Conservation (phyloP, 2,113 vertebrate genomes). For the Oriolus oriolus region DNA sequence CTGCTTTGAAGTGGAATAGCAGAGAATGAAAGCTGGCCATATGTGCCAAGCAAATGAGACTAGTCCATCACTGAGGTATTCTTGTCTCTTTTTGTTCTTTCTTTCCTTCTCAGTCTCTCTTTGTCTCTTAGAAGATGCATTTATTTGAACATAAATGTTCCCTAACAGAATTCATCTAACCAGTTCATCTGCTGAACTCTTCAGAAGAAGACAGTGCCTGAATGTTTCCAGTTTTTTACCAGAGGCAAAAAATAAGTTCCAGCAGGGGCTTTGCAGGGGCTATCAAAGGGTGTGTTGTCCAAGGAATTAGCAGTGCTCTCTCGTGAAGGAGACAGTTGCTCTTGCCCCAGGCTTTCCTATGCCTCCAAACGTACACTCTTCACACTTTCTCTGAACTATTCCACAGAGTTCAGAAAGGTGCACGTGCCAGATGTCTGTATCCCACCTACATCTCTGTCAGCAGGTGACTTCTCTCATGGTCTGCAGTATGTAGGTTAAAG, state of each 20-base stretch:
- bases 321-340: neutral
- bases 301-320: neutral
- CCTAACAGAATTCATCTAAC: neutral
- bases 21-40: neutral
- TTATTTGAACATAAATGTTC: neutral
- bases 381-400: neutral
- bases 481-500: neutral
- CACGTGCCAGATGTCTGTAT: neutral
- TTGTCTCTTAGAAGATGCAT: neutral
- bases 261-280: neutral
- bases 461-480: too few species aligned
- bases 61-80: neutral
- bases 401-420: accelerated
- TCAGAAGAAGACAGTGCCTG: neutral
- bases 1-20: neutral
- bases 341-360: neutral
- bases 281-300: neutral
- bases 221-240: neutral
- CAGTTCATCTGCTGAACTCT: neutral
- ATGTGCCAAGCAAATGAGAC: accelerated
- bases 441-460: neutral
- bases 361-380: neutral
- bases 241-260: neutral
- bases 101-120: neutral
- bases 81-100: neutral